Evolutionary conservation across 2,888 invertebrate species (phyloP), one percentile per base, ranked within the genome.

Genomic region (Heteropelma amictum): DNA sequence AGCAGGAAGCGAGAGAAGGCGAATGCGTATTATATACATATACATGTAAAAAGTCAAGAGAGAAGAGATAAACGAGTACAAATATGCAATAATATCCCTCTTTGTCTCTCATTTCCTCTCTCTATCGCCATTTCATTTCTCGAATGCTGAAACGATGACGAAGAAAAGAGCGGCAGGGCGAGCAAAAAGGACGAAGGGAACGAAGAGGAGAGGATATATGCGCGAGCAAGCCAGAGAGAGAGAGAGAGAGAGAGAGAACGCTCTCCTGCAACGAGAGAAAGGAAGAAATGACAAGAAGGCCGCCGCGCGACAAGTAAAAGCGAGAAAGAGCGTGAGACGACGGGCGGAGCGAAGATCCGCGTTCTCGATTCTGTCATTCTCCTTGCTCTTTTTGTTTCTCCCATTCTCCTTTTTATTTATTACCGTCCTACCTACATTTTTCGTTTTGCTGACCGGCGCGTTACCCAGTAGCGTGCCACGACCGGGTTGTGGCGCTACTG

Each of bases 81-180:
- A 21, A 51, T 14, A 26, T 58, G 7, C 38, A 8, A 21, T 38
- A 64, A 65, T 77, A 77, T 70, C 77, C 58, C 67, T 72, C 77
- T 51, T 65, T 67, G 72, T 58, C 54, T 26, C 65, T 23, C 54
- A 33, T 33, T 30, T 47, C 60, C 42, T 51, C 51, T 63, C 28
- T 38, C 33, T 45, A 77, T 64, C 76, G 76, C 68, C 61, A 64
- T 78, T 67, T 74, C 78, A 38, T 77, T 77, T 76, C 74, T 63
- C 77, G 77, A 76, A 47, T 47, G 54, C 30, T 61, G 49, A 67
- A 49, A 30, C 73, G 69, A 53, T 63, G 73, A 65, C 63, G 64
- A 28, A 23, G 63, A 58, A 58, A 40, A 53, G 60, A 47, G 51
- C 30, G 8, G 40, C 26, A 42, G 49, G 23, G 28, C 33, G 53